Percentiles rank a stretch among this genome's conserved stretches.
Evolutionary conservation across 2,797 vertebrate species (phyloP).

Genomic region (Lepus oiostolus): DNA sequence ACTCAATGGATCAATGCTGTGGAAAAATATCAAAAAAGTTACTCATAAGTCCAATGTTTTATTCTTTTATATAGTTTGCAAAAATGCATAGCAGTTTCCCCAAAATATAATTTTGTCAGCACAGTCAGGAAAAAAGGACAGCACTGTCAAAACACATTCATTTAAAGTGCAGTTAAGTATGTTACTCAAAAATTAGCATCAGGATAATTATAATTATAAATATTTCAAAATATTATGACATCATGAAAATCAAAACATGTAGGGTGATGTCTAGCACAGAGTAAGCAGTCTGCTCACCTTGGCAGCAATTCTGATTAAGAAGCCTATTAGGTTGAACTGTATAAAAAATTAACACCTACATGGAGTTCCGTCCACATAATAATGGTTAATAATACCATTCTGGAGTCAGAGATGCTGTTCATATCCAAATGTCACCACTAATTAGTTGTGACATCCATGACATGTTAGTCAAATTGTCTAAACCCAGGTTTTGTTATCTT

Average conservation of each 20-base stretch:
- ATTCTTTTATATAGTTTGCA: constrained; percentile 31
- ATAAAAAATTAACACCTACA: neutral
- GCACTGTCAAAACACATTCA: neutral
- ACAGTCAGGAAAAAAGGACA: constrained; percentile 7
- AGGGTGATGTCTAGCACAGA: neutral
- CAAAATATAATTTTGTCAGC: constrained; percentile 45
- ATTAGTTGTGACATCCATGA: neutral
- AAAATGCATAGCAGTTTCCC: neutral
- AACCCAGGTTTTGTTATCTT: neutral
- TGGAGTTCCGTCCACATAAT: neutral
- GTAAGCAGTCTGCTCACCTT: neutral
- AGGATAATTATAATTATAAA: neutral
- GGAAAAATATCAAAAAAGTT: neutral
- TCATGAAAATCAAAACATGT: neutral
- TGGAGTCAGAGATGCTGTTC: neutral
- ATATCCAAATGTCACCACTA: neutral
- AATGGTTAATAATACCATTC: neutral
- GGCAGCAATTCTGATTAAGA: neutral
- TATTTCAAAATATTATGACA: neutral
- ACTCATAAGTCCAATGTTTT: constrained; percentile 26
- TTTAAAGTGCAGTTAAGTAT: neutral
- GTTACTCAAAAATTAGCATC: neutral
- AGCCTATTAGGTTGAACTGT: neutral
- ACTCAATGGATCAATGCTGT: constrained; percentile 15
- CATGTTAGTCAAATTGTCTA: neutral